Base-by-base conservation (phyloP, 2,113 vertebrate species). In the Myotis yumanensis region DNA sequence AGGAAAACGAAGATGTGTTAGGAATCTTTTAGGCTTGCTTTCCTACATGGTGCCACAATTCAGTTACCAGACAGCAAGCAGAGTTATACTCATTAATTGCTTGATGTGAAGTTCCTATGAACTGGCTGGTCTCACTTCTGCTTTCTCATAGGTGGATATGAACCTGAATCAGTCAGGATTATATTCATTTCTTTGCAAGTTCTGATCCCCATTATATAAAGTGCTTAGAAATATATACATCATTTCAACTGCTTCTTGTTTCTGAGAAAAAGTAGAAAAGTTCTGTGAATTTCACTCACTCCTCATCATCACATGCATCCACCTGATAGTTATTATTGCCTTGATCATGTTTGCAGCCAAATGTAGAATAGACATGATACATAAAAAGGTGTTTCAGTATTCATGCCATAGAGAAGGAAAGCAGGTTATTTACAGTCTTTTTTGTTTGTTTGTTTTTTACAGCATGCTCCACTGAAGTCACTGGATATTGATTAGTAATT, bases 21-120 rank as follows among this genome's bases (percentile, higher is more conserved):
- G 35, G 54, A 79, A 69, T 51, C 16, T 25, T 35, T 15, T 5
- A 64, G n/a, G 43, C 48, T 30, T 16, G 3, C 28, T 64, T 71
- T 7, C 66, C 14, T 57, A 35, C 5, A 5, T 1, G 32, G 9
- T 5, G 7, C 12, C 18, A 35, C 20, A 32, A 2, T 5, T 48
- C 6, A 8, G 11, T 2, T 76, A 22, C 11, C 28, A 7, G 59
- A 64, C n/a, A 51, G 40, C 15, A 48, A 20, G 35, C 6, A 40
- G 30, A 75, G 59, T 0, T 64, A 14, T 14, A 43, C 10, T 35
- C 22, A 10, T 12, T 32, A 30, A 18, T 51, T 40, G 51, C 30
- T 4, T 37, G 12, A 28, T 37, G 11, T 12, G 2, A 0, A 7
- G n/a, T 23, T 72, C 16, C 52, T 2, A 0, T 5, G 4, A 4